These are phyloP conservation scores for Bubo blakistoni DNA, from an alignment of 2,113 vertebrate species.

Conservation along the genomic window DNA sequence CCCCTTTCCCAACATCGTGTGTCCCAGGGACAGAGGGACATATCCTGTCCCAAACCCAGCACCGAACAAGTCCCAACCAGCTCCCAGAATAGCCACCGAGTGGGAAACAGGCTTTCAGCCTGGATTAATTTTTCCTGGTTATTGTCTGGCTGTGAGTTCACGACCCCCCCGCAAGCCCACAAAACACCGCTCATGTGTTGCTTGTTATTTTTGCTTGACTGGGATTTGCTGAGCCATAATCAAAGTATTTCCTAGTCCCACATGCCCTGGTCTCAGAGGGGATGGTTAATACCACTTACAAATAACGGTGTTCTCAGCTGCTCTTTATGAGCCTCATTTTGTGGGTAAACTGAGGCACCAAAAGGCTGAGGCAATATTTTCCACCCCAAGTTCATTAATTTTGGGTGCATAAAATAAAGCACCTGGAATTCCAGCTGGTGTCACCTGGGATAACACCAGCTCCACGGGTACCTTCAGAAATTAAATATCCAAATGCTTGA, in stretches of 20 bases:
- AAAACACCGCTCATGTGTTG: slow-evolving; percentile 26
- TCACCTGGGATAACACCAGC: background rate
- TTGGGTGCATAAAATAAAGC: background rate
- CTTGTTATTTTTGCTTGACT: slow-evolving; percentile 53
- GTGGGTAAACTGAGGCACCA: background rate
- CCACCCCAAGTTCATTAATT: background rate
- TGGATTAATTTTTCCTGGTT: slow-evolving; percentile 35
- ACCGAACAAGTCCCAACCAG: background rate
- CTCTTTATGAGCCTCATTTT: background rate
- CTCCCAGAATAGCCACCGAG: background rate
- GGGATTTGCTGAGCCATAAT: slow-evolving; percentile 41
- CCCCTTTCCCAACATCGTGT: background rate
- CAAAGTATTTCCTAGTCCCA: slow-evolving; percentile 41
- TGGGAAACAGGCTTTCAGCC: background rate
- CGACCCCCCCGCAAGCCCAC: background rate
- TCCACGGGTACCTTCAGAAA: background rate
- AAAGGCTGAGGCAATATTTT: background rate
- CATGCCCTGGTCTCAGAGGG: background rate
- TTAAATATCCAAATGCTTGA: background rate
- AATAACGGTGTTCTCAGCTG: background rate
- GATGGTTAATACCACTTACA: background rate
- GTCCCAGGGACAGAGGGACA: background rate
- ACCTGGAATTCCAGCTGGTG: background rate
- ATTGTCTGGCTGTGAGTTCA: slow-evolving; percentile 18
- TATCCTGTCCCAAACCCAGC: background rate